A percentile compares a stretch with the other conserved stretches of the same genome.
Conservation (phyloP, 2,797 vertebrate species). For the Typhlichthys eigenmanni region DNA sequence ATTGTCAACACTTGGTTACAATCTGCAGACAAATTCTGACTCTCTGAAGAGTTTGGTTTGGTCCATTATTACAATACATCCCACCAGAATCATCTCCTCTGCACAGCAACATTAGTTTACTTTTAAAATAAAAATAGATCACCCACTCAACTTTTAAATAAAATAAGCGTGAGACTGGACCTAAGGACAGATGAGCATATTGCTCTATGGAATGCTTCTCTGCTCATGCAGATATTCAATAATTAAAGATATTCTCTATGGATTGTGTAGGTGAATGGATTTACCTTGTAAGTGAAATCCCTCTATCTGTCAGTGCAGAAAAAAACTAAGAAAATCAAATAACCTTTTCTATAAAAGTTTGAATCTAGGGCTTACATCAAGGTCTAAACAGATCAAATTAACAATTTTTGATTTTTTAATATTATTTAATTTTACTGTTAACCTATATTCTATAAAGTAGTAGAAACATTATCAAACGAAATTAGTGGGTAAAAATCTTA, state of each 20-base stretch:
- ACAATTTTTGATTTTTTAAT: too few relatives aligned
- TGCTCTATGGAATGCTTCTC: background rate
- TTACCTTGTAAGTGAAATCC: background rate
- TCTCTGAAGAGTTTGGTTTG: constrained; percentile 1
- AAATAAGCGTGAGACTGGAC: background rate
- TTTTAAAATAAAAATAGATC: background rate
- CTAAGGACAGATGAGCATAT: background rate
- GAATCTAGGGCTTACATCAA: constrained; percentile 5
- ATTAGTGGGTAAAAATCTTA: too few relatives aligned
- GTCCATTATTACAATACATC: background rate
- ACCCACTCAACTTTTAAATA: background rate
- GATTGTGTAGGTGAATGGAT: background rate
- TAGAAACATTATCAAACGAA: too few relatives aligned
- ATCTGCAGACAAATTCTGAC: constrained; percentile 27
- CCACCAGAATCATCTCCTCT: background rate
- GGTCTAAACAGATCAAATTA: constrained; percentile 6
- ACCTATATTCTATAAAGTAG: too few relatives aligned
- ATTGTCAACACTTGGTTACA: background rate
- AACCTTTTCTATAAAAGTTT: constrained; percentile 12
- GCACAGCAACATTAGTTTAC: background rate
- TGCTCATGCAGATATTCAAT: background rate
- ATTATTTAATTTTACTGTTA: too few relatives aligned
- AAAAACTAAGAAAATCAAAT: constrained; percentile 18
- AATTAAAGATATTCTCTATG: background rate
- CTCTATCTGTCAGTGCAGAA: background rate